phyloP scores from a whole-genome alignment of 2,888 invertebrate species.

The Clepsis dumicolana region DNA sequence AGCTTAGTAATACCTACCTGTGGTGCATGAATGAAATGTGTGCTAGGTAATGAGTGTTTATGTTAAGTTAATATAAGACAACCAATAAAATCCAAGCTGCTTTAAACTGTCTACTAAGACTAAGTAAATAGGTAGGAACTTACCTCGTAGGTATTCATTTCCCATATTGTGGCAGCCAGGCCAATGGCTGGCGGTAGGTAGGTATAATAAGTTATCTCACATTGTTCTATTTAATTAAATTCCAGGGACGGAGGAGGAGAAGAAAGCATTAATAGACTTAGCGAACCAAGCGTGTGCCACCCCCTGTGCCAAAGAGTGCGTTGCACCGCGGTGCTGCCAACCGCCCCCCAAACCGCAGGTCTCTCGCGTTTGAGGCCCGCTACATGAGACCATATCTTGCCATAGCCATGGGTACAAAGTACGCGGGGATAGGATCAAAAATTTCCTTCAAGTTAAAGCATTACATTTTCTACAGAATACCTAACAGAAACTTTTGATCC shows the following conservation, averaged over 20 bases:
- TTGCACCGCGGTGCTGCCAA: slow-evolving; percentile 74
- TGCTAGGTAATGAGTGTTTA: too few relatives aligned
- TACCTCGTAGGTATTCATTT: too few relatives aligned
- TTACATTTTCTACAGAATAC: neutral
- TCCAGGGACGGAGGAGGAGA: slow-evolving; percentile 75
- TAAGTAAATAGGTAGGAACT: too few relatives aligned
- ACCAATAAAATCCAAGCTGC: too few relatives aligned
- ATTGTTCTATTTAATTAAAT: neutral
- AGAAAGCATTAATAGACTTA: slow-evolving; percentile 71
- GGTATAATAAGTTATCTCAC: too few relatives aligned
- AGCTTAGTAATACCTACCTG: too few relatives aligned
- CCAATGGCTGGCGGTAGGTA: too few relatives aligned
- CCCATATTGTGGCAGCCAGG: too few relatives aligned
- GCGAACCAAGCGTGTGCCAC: slow-evolving; percentile 71
- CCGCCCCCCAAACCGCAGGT: slow-evolving; percentile 64
- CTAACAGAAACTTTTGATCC: neutral
- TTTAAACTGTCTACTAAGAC: too few relatives aligned
- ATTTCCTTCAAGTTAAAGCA: neutral
- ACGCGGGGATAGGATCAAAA: neutral
- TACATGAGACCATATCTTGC: slow-evolving; percentile 21
- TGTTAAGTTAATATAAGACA: too few relatives aligned
- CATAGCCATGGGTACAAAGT: slow-evolving; percentile 35
- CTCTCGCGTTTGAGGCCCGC: slow-evolving; percentile 64
- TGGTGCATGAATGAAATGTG: too few relatives aligned
- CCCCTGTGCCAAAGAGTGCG: slow-evolving; percentile 81